phyloP scores from a whole-genome alignment of 2,113 vertebrate genomes.

The Centropristis striata region DNA sequence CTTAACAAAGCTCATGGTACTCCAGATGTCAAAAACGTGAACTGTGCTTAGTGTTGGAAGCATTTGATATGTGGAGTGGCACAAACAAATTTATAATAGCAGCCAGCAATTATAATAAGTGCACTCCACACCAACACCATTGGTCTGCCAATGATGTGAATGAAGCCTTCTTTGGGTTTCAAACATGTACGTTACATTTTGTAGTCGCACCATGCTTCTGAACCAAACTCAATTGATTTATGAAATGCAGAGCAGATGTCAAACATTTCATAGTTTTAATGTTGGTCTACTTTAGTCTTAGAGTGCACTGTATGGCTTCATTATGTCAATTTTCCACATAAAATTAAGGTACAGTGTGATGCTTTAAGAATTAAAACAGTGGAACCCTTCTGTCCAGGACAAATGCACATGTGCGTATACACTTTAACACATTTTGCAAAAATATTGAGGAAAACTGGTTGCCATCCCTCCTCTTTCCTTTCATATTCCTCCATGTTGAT shows the following conservation, averaged over 20 bases:
- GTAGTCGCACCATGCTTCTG: neutral
- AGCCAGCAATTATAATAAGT: neutral
- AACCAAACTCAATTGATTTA: neutral
- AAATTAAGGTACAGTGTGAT: neutral
- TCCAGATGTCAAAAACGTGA: neutral
- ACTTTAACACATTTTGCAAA: neutral
- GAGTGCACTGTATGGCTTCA: neutral
- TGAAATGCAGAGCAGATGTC: neutral
- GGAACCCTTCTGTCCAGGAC: neutral
- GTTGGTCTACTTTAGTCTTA: neutral
- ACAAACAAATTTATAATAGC: neutral
- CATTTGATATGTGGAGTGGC: neutral
- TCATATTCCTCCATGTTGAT: slow-evolving; percentile 9
- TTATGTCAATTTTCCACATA: neutral
- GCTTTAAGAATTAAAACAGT: neutral
- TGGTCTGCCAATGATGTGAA: neutral
- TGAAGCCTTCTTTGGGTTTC: neutral
- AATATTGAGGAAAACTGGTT: neutral
- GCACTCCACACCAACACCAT: neutral
- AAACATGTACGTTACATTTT: neutral
- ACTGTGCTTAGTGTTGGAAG: neutral
- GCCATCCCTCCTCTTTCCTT: neutral
- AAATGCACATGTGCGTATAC: neutral
- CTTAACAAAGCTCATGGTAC: neutral
- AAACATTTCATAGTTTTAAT: neutral